Evolutionary conservation across 2,888 invertebrate species (phyloP).

Genomic region (Clivina fossor): DNA sequence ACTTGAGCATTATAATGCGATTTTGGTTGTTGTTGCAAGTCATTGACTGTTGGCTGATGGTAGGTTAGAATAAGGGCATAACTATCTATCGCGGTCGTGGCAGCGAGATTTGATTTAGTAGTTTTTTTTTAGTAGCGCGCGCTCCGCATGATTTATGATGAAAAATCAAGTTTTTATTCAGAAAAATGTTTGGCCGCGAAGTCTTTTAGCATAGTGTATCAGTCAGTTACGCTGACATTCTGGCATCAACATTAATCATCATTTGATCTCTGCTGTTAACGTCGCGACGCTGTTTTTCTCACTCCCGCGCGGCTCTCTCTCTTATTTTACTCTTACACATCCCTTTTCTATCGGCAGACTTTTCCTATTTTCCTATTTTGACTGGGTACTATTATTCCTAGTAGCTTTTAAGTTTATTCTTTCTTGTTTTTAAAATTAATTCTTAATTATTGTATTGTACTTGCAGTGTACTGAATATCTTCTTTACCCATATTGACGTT

Average conservation of each 20-base stretch:
- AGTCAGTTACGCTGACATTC: constrained; percentile 49
- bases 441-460: too few species aligned
- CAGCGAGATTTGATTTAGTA: constrained; percentile 49
- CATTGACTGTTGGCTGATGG: constrained; percentile 5
- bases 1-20: constrained; percentile 32
- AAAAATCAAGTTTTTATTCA: constrained; percentile 48
- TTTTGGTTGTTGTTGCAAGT: constrained; percentile 28
- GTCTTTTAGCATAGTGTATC: constrained; percentile 52
- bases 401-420: too few species aligned
- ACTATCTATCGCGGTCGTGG: constrained; percentile 42
- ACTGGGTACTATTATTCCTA: too few species aligned
- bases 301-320: too few species aligned
- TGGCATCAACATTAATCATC: constrained; percentile 50
- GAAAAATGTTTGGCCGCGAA: constrained; percentile 46
- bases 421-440: too few species aligned
- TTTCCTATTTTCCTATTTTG: too few species aligned
- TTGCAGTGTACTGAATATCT: too few species aligned
- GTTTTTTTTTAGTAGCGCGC: constrained; percentile 53
- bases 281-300: constrained; percentile 22
- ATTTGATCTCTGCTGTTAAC: constrained; percentile 45
- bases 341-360: too few species aligned
- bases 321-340: too few species aligned
- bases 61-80: constrained; percentile 14
- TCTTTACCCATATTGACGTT: too few species aligned
- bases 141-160: constrained; percentile 51